These are phyloP conservation scores for Crotophaga sulcirostris DNA, from an alignment of 2,113 vertebrate species.

Conservation along the genomic window DNA sequence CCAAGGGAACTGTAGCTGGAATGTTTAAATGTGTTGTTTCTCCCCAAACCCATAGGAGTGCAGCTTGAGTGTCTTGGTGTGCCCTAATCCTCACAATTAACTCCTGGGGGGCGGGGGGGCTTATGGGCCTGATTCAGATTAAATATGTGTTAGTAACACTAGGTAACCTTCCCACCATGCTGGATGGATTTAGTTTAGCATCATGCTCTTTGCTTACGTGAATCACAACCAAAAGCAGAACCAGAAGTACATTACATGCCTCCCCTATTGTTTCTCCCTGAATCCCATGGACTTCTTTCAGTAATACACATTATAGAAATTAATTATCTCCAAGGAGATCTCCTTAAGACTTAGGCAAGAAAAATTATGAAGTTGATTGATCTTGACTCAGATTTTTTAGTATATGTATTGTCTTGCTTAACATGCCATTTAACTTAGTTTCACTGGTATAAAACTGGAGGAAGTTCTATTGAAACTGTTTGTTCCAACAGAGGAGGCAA, in stretches of 20 bases:
- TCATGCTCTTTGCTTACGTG: neutral
- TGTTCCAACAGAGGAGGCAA: neutral
- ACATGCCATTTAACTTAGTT: neutral
- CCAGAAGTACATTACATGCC: neutral
- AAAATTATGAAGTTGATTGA: neutral
- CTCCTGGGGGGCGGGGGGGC: slow-evolving; percentile 34
- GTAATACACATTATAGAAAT: neutral
- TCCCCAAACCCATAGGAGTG: slow-evolving; percentile 64
- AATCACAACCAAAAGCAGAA: neutral
- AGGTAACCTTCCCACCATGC: slow-evolving; percentile 16
- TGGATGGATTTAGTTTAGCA: neutral
- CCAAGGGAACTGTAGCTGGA: slow-evolving; percentile 80
- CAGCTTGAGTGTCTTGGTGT: slow-evolving; percentile 71
- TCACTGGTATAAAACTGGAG: neutral
- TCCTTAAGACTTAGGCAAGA: neutral
- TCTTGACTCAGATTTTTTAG: neutral
- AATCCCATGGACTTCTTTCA: neutral
- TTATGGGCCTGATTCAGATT: slow-evolving; percentile 31
- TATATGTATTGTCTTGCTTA: neutral
- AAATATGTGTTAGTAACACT: slow-evolving; percentile 20
- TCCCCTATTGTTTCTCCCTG: neutral
- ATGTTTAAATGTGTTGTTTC: slow-evolving; percentile 82
- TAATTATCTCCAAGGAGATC: neutral
- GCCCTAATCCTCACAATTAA: slow-evolving; percentile 70
- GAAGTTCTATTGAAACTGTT: neutral